A percentile compares a stretch with the other conserved stretches of the same genome.
phyloP scores from a whole-genome alignment of 1,140 invertebrate species.

The Geopemphigus sp. region DNA sequence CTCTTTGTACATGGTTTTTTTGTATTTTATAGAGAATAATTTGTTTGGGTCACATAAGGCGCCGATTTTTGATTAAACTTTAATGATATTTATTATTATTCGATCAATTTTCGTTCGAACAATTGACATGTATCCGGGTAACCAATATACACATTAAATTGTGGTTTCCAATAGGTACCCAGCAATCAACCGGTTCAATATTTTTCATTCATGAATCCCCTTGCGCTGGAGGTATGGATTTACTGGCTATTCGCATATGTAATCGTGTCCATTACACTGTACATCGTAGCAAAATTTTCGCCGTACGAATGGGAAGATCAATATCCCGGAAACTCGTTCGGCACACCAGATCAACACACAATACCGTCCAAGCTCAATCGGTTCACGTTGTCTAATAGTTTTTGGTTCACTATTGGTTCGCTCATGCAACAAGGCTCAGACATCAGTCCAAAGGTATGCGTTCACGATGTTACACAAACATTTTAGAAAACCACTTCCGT shows the following conservation, averaged over 20 bases:
- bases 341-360: conserved; percentile 66
- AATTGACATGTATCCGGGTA: too few species aligned
- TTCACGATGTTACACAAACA: too few species aligned
- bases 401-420: conserved; percentile 62
- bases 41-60: too few species aligned
- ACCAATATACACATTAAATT: background rate
- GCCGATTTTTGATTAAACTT: too few species aligned
- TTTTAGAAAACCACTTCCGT: too few species aligned
- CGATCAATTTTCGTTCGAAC: too few species aligned
- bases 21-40: too few species aligned
- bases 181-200: conserved; percentile 70
- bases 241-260: conserved; percentile 76
- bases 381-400: conserved; percentile 60
- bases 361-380: conserved; percentile 60
- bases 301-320: conserved; percentile 65
- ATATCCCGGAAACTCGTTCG: conserved; percentile 67
- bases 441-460: conserved; percentile 57
- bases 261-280: conserved; percentile 77
- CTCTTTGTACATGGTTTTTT: too few species aligned
- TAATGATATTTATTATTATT: too few species aligned
- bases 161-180: conserved; percentile 60
- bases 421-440: conserved; percentile 61
- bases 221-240: conserved; percentile 81
- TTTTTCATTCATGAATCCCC: conserved; percentile 84
- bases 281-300: conserved; percentile 67